A percentile compares a stretch with the other conserved stretches of the same genome.
phyloP scores from a whole-genome alignment of 2,888 invertebrate species.

The Tetragnatha montana region DNA sequence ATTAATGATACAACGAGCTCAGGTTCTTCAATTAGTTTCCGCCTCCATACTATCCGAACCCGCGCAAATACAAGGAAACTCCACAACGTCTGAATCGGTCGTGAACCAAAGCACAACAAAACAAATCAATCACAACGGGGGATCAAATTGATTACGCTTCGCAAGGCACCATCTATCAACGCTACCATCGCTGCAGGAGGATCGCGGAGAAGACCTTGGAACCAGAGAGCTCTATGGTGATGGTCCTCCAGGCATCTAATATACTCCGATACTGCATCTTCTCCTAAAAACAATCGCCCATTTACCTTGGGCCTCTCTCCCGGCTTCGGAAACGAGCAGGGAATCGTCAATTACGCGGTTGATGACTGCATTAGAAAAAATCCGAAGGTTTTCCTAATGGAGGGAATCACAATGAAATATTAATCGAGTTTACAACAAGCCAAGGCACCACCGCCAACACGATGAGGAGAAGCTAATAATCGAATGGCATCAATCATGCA shows the following conservation, averaged over 20 bases:
- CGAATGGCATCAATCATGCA: not conserved
- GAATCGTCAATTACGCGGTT: constrained; percentile 22
- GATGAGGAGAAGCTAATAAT: not conserved
- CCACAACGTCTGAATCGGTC: too few relatives aligned
- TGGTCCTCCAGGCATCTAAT: not conserved
- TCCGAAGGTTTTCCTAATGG: constrained; percentile 10
- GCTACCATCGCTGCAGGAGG: not conserved
- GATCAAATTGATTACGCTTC: not conserved
- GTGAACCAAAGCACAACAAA: too few relatives aligned
- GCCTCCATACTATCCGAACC: too few relatives aligned
- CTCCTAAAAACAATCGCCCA: constrained; percentile 22
- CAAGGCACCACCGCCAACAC: not conserved
- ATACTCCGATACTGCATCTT: not conserved
- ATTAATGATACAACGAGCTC: too few relatives aligned
- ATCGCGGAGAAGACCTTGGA: not conserved
- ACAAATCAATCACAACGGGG: not conserved
- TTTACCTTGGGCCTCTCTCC: constrained; percentile 30
- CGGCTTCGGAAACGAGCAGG: not conserved
- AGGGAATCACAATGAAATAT: not conserved
- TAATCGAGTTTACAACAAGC: not conserved
- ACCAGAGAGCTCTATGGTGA: not conserved
- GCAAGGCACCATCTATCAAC: not conserved
- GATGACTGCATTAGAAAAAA: constrained; percentile 23
- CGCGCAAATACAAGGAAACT: too few relatives aligned
- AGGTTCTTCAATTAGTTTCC: too few relatives aligned